Evolutionary conservation across 2,113 vertebrate genomes (phyloP).

Genomic region (Mus spicilegus): DNA sequence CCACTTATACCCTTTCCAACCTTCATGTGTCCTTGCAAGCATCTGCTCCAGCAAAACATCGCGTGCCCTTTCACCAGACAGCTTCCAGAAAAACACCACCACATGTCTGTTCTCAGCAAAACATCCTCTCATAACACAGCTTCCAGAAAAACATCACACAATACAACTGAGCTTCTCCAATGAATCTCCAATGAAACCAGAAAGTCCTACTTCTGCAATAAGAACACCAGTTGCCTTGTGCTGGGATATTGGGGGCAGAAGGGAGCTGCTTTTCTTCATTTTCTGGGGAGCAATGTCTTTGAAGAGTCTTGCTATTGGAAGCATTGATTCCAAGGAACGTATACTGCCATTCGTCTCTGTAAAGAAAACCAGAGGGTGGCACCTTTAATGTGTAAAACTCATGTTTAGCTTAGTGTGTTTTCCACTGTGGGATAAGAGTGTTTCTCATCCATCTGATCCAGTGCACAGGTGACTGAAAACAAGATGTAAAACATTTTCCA

Average conservation of each 20-base stretch:
- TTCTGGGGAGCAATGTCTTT: background rate
- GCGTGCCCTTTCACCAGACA: too few species aligned
- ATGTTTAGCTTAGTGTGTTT: background rate
- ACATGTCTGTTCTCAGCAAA: too few species aligned
- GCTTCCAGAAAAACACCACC: too few species aligned
- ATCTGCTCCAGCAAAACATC: too few species aligned
- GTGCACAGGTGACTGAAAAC: background rate
- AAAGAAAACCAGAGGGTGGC: background rate
- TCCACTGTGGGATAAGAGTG: background rate
- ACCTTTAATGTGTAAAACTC: background rate
- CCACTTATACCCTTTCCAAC: too few species aligned
- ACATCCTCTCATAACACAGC: too few species aligned
- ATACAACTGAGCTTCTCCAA: too few species aligned
- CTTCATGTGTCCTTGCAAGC: too few species aligned
- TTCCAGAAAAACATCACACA: too few species aligned
- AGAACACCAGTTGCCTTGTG: too few species aligned
- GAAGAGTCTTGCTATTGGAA: background rate
- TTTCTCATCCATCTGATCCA: background rate
- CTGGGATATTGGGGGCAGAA: background rate
- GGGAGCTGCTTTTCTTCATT: background rate
- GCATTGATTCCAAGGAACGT: background rate
- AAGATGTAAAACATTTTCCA: background rate
- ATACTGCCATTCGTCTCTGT: background rate
- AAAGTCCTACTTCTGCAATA: too few species aligned
- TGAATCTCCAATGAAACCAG: too few species aligned